Evolutionary conservation across 2,888 invertebrate species (phyloP), one percentile per base, ranked within the genome.

Genomic region (Pelosia muscerda): DNA sequence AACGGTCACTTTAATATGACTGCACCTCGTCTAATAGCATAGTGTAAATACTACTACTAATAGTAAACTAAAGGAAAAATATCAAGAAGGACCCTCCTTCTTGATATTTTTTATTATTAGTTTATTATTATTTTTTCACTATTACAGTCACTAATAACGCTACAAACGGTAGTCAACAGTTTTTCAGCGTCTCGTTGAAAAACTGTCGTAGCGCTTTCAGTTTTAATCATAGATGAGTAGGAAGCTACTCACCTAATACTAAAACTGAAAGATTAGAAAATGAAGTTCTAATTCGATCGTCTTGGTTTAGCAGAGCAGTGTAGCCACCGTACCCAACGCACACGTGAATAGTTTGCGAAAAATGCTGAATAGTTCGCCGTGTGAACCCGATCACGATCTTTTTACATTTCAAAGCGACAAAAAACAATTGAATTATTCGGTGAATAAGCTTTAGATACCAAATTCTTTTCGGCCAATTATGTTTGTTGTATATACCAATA

Each of bases 331-430:
- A 88, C 80, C 73, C 31, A 31, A 66, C 13, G 72, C 75, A 88
- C 88, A 90, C 91, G 90, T 92, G 92, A 90, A 84, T 82, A 84
- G 87, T 87, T 90, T 88, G 90, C 91, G 77, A 91, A 92, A 86
- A 92, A 86, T 82, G 82, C 75, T 83, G 79, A 82, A 76, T 82
- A 84, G 82, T 83, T 81, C 77, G 77, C 79, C 90, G 92, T 93
- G 92, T 91, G 93, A 93, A 91, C 89, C 86, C 79, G 84, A 86
- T 86, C 87, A 85, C 83, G 78, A 81, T 76, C 81, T 88, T 88
- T 88, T 90, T 88, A 88, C 78, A 76, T 82, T 86, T 77, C 72
- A 79, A 74, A 73, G 79, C 71, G 69, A 81, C 84, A 86, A 86
- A 89, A 86, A 86, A 75, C 71, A 75, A 86, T 86, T 88, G 77